These are phyloP conservation scores for Bedellia somnulentella DNA, from an alignment of 2,888 invertebrate genomes.

Conservation along the genomic window DNA sequence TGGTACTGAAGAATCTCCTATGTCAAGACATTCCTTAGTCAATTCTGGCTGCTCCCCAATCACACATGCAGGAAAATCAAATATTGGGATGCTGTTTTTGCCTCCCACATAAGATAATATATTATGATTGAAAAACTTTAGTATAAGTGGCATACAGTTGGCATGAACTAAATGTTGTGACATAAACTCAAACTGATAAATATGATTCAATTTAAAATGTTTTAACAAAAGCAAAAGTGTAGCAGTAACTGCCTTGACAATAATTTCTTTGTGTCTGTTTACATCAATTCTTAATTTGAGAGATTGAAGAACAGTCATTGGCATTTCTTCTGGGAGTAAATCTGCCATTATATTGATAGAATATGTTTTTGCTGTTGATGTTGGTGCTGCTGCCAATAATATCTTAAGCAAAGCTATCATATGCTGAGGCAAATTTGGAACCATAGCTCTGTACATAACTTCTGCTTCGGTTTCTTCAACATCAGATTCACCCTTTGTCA, in stretches of 20 bases:
- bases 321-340: slow-evolving; percentile 96
- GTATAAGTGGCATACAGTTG: slow-evolving; percentile 95
- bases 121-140: slow-evolving; percentile 99
- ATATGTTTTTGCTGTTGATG: slow-evolving; percentile 96
- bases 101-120: slow-evolving; percentile 93
- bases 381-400: slow-evolving; percentile 94
- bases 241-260: slow-evolving; percentile 93
- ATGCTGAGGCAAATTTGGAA: slow-evolving; percentile 95
- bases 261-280: slow-evolving; percentile 97
- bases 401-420: slow-evolving; percentile 97
- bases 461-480: slow-evolving; percentile 84
- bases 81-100: slow-evolving; percentile 88
- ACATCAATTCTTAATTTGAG: slow-evolving; percentile 96
- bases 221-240: slow-evolving; percentile 90
- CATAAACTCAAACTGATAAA: slow-evolving; percentile 99
- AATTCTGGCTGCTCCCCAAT: slow-evolving; percentile 94
- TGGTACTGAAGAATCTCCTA: slow-evolving; percentile 75
- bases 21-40: slow-evolving; percentile 87
- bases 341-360: slow-evolving; percentile 98
- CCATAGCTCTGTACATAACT: slow-evolving; percentile 88
- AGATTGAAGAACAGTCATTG: slow-evolving; percentile 91
- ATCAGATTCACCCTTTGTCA: slow-evolving; percentile 81
- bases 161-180: slow-evolving; percentile 98
- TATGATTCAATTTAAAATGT: slow-evolving; percentile 95
- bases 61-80: slow-evolving; percentile 95